Evolutionary conservation across 1,140 invertebrate species (phyloP).

Genomic region (Phenacoccus solenopsis): DNA sequence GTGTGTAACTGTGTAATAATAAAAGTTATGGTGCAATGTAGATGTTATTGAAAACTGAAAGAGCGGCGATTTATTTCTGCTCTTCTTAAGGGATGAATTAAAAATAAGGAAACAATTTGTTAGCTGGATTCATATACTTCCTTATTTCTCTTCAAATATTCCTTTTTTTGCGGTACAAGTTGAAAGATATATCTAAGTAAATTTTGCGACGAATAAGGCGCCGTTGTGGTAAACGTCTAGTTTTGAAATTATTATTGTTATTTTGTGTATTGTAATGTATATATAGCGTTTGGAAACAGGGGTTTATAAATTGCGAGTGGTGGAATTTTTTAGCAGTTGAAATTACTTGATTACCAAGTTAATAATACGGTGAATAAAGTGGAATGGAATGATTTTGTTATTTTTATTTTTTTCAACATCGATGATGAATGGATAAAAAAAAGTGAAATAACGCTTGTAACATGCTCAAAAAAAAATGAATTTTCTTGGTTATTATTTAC

Average conservation of each 20-base stretch:
- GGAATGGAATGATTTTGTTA: no score
- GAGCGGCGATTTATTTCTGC: background rate
- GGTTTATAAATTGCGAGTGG: background rate
- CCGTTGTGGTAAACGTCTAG: background rate
- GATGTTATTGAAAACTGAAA: background rate
- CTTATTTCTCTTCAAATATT: background rate
- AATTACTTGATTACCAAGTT: no score
- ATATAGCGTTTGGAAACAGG: background rate
- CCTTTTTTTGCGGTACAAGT: background rate
- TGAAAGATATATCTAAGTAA: background rate
- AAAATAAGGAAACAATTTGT: background rate
- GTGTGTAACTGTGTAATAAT: background rate
- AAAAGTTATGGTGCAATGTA: background rate
- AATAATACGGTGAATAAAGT: no score
- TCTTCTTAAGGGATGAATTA: background rate
- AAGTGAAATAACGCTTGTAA: no score
- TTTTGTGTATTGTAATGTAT: background rate
- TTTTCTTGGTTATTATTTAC: no score
- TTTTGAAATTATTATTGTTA: background rate
- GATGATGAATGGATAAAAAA: no score
- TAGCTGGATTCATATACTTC: background rate
- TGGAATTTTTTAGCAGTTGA: no score
- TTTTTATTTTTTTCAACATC: no score
- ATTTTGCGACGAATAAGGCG: background rate
- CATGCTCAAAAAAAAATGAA: no score